Base-by-base conservation (phyloP, 2,797 vertebrate species). In the Hylomyscus alleni region DNA sequence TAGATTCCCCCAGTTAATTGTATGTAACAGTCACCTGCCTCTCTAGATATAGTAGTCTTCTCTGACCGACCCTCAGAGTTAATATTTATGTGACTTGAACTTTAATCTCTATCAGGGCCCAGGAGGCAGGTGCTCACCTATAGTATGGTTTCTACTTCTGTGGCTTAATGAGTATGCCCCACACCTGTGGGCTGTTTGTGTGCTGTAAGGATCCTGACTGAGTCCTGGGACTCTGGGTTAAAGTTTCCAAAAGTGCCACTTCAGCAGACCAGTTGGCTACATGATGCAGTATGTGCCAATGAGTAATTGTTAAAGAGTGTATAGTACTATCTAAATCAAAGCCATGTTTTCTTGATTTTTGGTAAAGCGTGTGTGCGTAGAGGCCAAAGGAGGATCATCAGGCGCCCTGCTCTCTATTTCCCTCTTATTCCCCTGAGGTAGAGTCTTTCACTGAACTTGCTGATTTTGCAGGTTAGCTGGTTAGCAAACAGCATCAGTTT, bases 271-370 rank as follows among this genome's bases (percentile, higher is more conserved):
- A 29, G 58, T 67, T 50, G 60, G 29, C 62, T 14, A 34, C 60
- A 50, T 20, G 17, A 47, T 20, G 17, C 17, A 65, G 47, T 50
- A 22, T 47, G 19, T n/a, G 29, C 29, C 34, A n/a, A 19, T 1
- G 44, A 85, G 29, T 67, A n/a, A 67, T 50, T 2, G 44, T 85
- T 85, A 34, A 47, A 47, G 40, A 62, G 19, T 65, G 8, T 84
- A 29, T 22, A 47, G 60, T 84, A 31, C 60, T 67, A 11, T 65
- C 15, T 50, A 65, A 67, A 50, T 62, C 37, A 14, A 62, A 47
- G 81, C 93, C 62, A 31, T 52, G 65, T 95, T 96, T 93, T 91
- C 40, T 65, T 84, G 82, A 31, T 47, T 47, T 56, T 84, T 65
- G 47, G 82, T 44, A 44, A 6, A 44, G 24, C 7, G 40, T 15